phyloP scores from a whole-genome alignment of 2,888 invertebrate species.

The Autographa pulchrina region DNA sequence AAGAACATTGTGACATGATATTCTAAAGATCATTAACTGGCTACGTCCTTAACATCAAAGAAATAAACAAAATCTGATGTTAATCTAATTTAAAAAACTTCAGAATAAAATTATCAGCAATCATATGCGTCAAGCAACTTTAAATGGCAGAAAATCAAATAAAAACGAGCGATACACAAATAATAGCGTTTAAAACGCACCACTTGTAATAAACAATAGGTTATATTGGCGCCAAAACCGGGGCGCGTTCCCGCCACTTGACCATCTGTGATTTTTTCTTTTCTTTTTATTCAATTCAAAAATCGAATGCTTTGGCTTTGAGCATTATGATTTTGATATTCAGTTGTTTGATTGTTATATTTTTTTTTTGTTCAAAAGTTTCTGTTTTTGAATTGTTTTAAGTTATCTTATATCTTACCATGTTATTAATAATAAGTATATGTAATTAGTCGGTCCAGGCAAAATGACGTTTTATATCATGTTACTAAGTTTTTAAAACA shows the following conservation, averaged over 20 bases:
- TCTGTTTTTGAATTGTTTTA: no score
- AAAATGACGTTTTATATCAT: no score
- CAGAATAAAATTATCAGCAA: slow-evolving; percentile 42
- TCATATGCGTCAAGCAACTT: slow-evolving; percentile 41
- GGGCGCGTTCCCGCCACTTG: slow-evolving; percentile 73
- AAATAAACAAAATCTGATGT: slow-evolving; percentile 13
- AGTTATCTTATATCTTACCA: no score
- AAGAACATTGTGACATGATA: no score
- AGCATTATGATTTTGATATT: background rate
- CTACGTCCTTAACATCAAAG: slow-evolving; percentile 15
- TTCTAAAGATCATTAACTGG: no score
- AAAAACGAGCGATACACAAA: slow-evolving; percentile 75
- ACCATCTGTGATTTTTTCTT: slow-evolving; percentile 74
- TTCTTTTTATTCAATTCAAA: slow-evolving; percentile 30
- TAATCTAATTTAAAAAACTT: slow-evolving; percentile 18
- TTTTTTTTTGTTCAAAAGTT: background rate
- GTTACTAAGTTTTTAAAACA: no score
- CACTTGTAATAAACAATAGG: slow-evolving; percentile 82
- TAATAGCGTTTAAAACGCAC: slow-evolving; percentile 79
- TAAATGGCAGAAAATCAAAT: slow-evolving; percentile 77
- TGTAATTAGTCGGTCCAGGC: no score
- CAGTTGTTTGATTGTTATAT: background rate
- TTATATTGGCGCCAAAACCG: slow-evolving; percentile 75
- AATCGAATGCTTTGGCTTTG: slow-evolving; percentile 4
- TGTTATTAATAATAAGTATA: no score